Base-by-base conservation (phyloP, 2,888 invertebrate species). In the Tipula confusa region DNA sequence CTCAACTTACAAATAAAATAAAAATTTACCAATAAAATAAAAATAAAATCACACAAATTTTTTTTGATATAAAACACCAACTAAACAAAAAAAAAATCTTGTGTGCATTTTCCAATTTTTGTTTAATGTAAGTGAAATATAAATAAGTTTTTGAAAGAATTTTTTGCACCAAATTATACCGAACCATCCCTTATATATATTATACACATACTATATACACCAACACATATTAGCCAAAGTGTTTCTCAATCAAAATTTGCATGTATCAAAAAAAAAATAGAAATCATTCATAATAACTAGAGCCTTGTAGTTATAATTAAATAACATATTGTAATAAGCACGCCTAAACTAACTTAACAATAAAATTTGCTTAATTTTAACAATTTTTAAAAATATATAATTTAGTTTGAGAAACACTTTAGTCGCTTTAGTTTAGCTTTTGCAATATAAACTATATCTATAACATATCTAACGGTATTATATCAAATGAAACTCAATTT, bases 101-200 rank as follows among this genome's bases (percentile, higher is more conserved):
- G 29, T 80, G 80, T 80, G 80, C 29, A 80, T 80, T 80, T 80
- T 80, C 9, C 24, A 31, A 80, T 80, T 80, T 80, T 80, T 80
- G 29, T 80, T 29, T 29, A 80, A 80, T 80, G 80, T 80, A 80
- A 80, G 80, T 80, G 80, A 80, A 29, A 29, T 29, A 64, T 64
- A 64, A 9, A 64, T 64, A 64, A 64, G 18, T 64, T 64, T 64
- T 64, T 64, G 64, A 64, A 64, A 64, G 24, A 64, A 9, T 43
- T 64, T 64, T 64, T 64, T 64, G 64, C 64, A 64, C 64, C 24
- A 64, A 64, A 64, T 24, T 64, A 64, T 11, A 64, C 24, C 24
- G 24, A 64, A 9, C 33, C 24, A n/a, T n/a, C 3, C 64, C 24
- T 9, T n/a, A 7, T 18, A 64, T 0, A 64, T 24, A 64, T 1